Conservation (phyloP, 92 coral and sea anemone genomes). For the Meandrina meandrites region DNA sequence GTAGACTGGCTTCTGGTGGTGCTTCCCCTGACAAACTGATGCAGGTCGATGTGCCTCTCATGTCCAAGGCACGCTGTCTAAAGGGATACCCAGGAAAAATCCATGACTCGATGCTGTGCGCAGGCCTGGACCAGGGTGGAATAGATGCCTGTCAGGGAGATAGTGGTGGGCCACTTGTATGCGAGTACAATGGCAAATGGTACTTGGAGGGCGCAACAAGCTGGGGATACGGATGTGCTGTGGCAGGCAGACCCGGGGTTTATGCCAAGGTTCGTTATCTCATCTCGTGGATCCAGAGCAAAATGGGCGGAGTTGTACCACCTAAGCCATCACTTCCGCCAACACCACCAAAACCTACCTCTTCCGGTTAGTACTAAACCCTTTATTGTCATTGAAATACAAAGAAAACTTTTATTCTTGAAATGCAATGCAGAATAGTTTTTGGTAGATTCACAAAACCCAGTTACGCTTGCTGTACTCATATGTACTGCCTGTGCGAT, state of each 20-base stretch:
- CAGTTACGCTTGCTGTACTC: no score
- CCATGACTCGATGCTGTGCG: slow-evolving; percentile 31
- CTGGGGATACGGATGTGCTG: slow-evolving; percentile 39
- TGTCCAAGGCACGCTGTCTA: slow-evolving; percentile 10
- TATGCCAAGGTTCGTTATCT: slow-evolving; percentile 26
- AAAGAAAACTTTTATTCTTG: no score
- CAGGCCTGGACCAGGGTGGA: slow-evolving; percentile 30
- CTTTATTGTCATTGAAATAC: neutral
- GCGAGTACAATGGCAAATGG: slow-evolving; percentile 35
- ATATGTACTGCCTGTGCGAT: no score
- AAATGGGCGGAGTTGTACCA: slow-evolving; percentile 10
- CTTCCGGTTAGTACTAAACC: neutral
- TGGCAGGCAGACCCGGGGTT: slow-evolving; percentile 1
- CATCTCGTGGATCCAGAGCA: slow-evolving; percentile 10
- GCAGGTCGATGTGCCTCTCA: slow-evolving; percentile 27
- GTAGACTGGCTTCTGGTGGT: slow-evolving; percentile 29
- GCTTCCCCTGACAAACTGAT: slow-evolving; percentile 4
- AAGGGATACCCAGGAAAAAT: slow-evolving; percentile 16
- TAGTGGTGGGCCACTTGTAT: slow-evolving; percentile 32
- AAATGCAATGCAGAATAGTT: no score
- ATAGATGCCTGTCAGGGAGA: slow-evolving; percentile 31
- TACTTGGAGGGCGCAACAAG: slow-evolving; percentile 27
- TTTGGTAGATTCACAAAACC: no score
- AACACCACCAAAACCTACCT: slow-evolving; percentile 4
- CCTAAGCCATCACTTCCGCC: slow-evolving; percentile 10